These are phyloP conservation scores for Pentalonia nigronervosa DNA, from an alignment of 1,140 invertebrate species.

Conservation along the genomic window DNA sequence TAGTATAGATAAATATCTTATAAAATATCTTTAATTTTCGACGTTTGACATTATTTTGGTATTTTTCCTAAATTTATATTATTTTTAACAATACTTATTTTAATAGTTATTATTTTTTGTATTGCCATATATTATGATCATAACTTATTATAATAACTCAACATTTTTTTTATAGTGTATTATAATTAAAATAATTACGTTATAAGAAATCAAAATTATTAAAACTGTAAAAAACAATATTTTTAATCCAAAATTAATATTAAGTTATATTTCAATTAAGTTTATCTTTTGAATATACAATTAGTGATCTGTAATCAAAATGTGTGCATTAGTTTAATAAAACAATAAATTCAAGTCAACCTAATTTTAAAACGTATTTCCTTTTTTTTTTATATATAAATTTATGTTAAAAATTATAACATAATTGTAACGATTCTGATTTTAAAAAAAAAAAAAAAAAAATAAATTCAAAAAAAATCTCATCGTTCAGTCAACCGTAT, in stretches of 20 bases:
- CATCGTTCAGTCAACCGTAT: conserved; percentile 8
- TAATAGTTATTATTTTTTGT: background rate
- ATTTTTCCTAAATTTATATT: conserved; percentile 3
- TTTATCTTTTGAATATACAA: background rate
- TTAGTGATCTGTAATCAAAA: background rate
- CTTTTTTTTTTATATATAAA: background rate
- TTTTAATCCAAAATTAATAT: background rate
- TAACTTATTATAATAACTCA: background rate
- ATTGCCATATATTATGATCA: background rate
- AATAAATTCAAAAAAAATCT: background rate
- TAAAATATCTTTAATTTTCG: background rate
- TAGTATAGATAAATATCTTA: background rate
- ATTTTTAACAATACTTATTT: conserved; percentile 13
- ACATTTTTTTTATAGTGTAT: background rate
- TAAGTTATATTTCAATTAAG: too few relatives aligned
- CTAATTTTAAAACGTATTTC: background rate
- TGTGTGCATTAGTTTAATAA: background rate
- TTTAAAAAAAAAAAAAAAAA: background rate
- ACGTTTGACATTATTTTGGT: background rate
- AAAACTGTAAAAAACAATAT: background rate
- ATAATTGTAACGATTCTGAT: background rate
- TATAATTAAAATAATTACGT: background rate
- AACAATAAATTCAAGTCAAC: background rate
- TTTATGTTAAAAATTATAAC: background rate
- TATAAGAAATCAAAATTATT: background rate